These are phyloP conservation scores for Corythornis vintsioides DNA, from an alignment of 2,113 vertebrate species.

Conservation along the genomic window DNA sequence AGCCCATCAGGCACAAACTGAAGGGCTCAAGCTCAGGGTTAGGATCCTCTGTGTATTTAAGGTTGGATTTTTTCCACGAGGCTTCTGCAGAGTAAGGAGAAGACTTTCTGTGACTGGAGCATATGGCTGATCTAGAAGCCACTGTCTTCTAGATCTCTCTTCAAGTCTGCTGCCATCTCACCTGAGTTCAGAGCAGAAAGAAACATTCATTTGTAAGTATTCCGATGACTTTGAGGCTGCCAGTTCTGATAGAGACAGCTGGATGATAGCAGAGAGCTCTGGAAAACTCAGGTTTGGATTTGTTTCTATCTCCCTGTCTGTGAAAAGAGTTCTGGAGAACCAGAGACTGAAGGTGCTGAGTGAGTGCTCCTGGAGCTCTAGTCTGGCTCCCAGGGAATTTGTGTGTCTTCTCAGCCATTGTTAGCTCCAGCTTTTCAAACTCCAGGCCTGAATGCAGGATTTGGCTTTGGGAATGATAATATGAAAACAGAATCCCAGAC, in stretches of 20 bases:
- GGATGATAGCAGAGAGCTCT: background rate
- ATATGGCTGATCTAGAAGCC: background rate
- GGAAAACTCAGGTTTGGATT: background rate
- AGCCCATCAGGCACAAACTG: background rate
- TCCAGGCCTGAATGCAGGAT: background rate
- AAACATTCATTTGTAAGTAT: background rate
- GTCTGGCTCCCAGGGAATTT: background rate
- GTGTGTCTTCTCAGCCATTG: background rate
- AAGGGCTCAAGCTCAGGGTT: background rate
- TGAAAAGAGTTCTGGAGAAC: background rate
- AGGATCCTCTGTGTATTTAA: background rate
- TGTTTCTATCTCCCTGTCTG: background rate
- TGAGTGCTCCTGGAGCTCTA: fast-evolving
- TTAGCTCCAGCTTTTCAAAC: background rate
- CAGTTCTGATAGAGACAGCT: background rate
- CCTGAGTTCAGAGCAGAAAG: background rate
- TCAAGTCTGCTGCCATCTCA: fast-evolving
- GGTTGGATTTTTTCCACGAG: background rate
- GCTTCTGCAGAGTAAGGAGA: background rate
- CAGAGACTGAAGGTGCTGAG: background rate
- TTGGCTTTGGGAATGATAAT: background rate
- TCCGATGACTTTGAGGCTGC: background rate
- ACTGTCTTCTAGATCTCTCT: background rate
- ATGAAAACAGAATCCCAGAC: background rate
- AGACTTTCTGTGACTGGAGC: background rate